Evolutionary conservation across 2,797 vertebrate genomes (phyloP), one percentile per base, ranked within the genome.

Genomic region (Fundulus diaphanus): DNA sequence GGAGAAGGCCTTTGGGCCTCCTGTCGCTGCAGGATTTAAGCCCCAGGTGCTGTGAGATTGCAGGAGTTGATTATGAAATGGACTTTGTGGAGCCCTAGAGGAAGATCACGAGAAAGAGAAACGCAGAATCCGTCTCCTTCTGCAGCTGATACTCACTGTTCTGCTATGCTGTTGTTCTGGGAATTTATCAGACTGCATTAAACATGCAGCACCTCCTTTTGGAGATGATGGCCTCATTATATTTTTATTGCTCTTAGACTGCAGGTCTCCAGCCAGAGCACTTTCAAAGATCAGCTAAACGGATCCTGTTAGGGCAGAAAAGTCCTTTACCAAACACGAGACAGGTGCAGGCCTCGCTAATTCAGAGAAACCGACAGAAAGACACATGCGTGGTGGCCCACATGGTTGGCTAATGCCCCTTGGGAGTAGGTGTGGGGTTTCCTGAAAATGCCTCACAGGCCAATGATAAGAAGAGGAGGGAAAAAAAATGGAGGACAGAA

Each of bases 401-500:
- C 33, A 24, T 5, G 20, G 59, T 69, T 35, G 44, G 16, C 33
- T 7, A 51, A 35, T 69, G 46, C 20, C 35, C 12, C 18, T 24
- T 49, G 48, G 46, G 48, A 70, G 49, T 57, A 52, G 70, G 70
- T 54, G 70, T 72, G 70, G 70, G n/a, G 44, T 27, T 57, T 57
- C 33, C 37, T n/a, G 70, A 57, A 42, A 44, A 40, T n/a, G 54
- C 42, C 27, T 59, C 54, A 46, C 40, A n/a, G 33, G 9, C 48
- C 11, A 24, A 35, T 35, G 46, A 69, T 22, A 31, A 48, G 29
- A 31, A 31, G 51, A 69, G 22, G 5, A 24, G 61, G 33, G n/a
- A n/a, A n/a, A 59, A 5, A 35, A 24, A 37, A 63, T 63, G 59
- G 33, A 63, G 8, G 31, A 22, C 59, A 24, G 61, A 40, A 22